Evolutionary conservation across 2,113 vertebrate genomes (phyloP).

Genomic region (Vulpes lagopus): DNA sequence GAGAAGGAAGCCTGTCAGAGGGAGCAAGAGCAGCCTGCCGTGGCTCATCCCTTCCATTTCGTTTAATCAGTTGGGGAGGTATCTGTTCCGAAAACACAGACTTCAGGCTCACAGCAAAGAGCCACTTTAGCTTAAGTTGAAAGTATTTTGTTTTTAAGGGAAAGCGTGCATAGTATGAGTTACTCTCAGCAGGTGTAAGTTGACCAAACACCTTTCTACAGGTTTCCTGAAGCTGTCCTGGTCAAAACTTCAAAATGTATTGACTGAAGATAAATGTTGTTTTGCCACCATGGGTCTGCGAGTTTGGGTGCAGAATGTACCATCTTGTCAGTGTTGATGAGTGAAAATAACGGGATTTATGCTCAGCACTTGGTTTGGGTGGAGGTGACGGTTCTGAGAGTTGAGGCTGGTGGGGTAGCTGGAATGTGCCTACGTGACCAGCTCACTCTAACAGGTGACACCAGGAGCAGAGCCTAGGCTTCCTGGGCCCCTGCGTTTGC

Average conservation of each 20-base stretch:
- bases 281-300: neutral
- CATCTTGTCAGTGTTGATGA: neutral
- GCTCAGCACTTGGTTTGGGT: neutral
- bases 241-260: neutral
- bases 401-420: neutral
- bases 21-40: neutral
- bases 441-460: neutral
- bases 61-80: neutral
- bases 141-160: neutral
- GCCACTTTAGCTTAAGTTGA: neutral
- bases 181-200: neutral
- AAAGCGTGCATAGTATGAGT: neutral
- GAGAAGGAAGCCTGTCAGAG: constrained; percentile 2
- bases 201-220: neutral
- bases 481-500: neutral
- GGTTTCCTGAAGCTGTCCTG: neutral
- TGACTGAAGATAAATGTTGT: neutral
- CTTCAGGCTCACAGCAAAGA: neutral
- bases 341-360: neutral
- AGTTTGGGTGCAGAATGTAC: neutral
- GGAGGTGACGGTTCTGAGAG: neutral
- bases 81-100: neutral
- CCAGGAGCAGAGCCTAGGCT: neutral
- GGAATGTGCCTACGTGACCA: neutral
- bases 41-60: neutral